Conservation (phyloP, 2,113 vertebrate species). For the Mandrillus leucophaeus region DNA sequence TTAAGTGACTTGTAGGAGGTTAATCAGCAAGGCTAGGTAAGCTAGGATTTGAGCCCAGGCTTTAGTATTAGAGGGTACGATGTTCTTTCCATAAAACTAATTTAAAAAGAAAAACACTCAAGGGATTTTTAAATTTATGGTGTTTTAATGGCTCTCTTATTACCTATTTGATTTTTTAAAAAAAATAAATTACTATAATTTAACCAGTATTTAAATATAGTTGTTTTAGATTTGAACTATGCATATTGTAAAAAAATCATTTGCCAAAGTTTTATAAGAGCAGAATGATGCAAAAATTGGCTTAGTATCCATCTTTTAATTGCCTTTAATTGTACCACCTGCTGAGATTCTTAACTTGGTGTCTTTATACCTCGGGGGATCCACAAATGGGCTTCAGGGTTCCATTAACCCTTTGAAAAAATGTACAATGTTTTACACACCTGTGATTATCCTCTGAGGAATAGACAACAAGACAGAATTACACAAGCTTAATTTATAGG, state of each 20-base stretch:
- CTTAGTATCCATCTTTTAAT: neutral
- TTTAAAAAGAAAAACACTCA: neutral
- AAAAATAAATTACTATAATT: neutral
- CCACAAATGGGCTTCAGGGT: neutral
- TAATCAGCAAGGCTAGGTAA: neutral
- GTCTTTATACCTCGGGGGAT: neutral
- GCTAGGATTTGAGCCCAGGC: neutral
- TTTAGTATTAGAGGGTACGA: neutral
- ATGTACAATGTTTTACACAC: neutral
- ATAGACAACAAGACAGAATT: neutral
- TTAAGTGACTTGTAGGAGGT: neutral
- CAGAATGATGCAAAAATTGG: neutral
- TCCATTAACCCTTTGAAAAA: neutral
- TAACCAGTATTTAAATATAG: neutral
- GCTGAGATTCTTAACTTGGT: neutral
- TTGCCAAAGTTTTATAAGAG: neutral
- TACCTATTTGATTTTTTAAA: neutral
- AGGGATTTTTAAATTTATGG: neutral
- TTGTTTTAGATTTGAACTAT: slow-evolving; percentile 2
- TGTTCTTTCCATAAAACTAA: neutral
- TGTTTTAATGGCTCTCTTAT: neutral
- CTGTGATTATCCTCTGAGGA: neutral
- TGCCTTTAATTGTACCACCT: neutral
- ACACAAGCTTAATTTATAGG: neutral
- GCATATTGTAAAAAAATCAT: neutral